Conservation (phyloP, 1,140 invertebrate genomes). For the Lordiphosa mommai region DNA sequence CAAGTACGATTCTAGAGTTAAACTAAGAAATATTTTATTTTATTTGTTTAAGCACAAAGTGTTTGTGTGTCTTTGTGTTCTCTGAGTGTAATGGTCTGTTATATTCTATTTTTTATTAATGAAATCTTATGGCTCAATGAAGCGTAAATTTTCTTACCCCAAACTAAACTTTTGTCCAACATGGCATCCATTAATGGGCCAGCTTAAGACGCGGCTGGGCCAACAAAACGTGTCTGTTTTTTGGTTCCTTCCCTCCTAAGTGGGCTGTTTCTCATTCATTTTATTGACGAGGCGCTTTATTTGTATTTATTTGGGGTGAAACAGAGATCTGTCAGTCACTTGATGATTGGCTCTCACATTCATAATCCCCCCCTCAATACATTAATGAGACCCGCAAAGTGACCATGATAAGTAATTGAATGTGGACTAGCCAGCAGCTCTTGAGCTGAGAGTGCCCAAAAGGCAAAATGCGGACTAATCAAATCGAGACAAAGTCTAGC, state of each 20-base stretch:
- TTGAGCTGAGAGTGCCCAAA: conserved; percentile 31
- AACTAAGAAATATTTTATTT: too few species aligned
- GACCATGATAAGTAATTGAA: conserved; percentile 53
- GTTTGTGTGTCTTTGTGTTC: background rate
- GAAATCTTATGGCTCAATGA: conserved; percentile 76
- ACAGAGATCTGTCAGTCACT: conserved; percentile 32
- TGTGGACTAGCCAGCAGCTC: background rate
- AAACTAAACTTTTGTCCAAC: conserved; percentile 45
- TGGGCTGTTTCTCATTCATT: conserved; percentile 20
- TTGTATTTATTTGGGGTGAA: conserved; percentile 36
- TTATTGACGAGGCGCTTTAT: conserved; percentile 47
- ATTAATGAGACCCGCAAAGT: conserved; percentile 44
- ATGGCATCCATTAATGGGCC: conserved; percentile 48
- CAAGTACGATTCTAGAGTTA: too few species aligned
- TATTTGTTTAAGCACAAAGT: background rate
- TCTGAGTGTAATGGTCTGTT: conserved; percentile 21
- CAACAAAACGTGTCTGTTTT: conserved; percentile 40
- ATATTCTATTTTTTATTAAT: conserved; percentile 72
- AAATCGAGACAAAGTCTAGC: conserved; percentile 22
- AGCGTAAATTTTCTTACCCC: conserved; percentile 59
- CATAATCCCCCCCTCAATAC: conserved; percentile 51
- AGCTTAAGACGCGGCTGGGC: conserved; percentile 31
- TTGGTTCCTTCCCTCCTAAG: conserved; percentile 9
- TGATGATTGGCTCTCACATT: conserved; percentile 45
- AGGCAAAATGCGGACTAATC: conserved; percentile 49